A percentile compares a stretch with the other conserved stretches of the same genome.
These are phyloP conservation scores for Rhynchophorus ferrugineus DNA, from an alignment of 1,140 invertebrate genomes.

Conservation along the genomic window DNA sequence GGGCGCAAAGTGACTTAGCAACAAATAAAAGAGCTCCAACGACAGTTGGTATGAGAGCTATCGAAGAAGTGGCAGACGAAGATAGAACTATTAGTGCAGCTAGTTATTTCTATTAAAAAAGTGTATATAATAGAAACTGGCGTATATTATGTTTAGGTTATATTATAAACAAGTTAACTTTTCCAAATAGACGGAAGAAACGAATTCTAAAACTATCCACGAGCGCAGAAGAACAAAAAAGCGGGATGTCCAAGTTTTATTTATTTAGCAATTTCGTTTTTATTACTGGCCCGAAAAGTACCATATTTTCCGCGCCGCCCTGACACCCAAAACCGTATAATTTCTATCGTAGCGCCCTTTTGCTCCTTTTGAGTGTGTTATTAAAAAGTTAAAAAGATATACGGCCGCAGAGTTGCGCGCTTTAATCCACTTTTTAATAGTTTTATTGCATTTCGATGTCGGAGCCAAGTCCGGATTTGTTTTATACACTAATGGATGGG, in stretches of 20 bases:
- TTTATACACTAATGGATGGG: constrained; percentile 1
- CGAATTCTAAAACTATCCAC: not conserved
- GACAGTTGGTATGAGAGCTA: too few species aligned
- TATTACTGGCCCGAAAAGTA: constrained; percentile 9
- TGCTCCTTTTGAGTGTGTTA: constrained; percentile 12
- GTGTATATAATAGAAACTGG: too few species aligned
- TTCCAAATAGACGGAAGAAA: not conserved
- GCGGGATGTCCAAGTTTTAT: constrained; percentile 1
- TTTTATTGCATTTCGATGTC: constrained; percentile 7
- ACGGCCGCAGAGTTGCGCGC: not conserved
- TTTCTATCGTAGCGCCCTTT: constrained; percentile 8
- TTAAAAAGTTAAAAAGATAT: constrained; percentile 10
- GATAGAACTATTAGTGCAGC: too few species aligned
- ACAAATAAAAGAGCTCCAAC: too few species aligned
- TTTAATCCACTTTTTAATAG: constrained; percentile 8
- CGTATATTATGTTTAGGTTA: too few species aligned
- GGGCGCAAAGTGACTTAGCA: too few species aligned
- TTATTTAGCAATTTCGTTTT: constrained; percentile 16
- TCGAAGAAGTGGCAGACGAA: too few species aligned
- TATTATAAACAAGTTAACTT: too few species aligned
- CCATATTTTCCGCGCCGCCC: constrained; percentile 7
- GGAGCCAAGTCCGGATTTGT: not conserved
- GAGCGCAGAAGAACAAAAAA: not conserved
- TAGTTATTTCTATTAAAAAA: too few species aligned
- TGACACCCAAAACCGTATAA: constrained; percentile 9